Evolutionary conservation across 2,888 invertebrate genomes (phyloP).

Genomic region (Dastarcus helophoroides): DNA sequence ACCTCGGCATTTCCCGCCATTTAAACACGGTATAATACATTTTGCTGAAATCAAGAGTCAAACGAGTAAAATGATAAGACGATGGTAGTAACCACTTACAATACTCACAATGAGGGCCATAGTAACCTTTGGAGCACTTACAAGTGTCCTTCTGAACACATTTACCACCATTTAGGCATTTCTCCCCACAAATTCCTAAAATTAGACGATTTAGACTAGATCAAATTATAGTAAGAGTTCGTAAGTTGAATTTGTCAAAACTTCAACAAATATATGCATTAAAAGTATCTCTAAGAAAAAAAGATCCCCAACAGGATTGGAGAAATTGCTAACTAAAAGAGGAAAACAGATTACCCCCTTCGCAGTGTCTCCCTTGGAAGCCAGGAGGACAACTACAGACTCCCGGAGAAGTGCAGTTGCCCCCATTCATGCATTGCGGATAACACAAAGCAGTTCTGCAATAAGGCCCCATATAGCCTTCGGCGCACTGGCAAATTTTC

Average conservation of each 20-base stretch:
- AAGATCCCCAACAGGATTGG: no score
- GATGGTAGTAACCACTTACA: conserved; percentile 60
- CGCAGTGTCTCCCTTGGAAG: conserved; percentile 82
- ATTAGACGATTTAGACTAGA: no score
- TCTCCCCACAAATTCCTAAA: conserved; percentile 80
- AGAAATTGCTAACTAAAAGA: no score
- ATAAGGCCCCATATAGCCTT: conserved; percentile 84
- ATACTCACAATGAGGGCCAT: conserved; percentile 80
- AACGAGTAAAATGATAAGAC: not conserved
- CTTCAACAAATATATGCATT: not conserved
- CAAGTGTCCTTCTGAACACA: conserved; percentile 92
- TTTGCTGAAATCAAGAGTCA: conserved; percentile 26
- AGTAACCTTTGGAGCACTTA: conserved; percentile 83
- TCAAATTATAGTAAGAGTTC: conserved; percentile 13
- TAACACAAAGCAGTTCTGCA: conserved; percentile 84
- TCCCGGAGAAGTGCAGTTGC: conserved; percentile 83
- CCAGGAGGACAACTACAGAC: conserved; percentile 81
- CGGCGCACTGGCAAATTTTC: conserved; percentile 77
- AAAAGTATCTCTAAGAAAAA: no score
- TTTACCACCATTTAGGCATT: conserved; percentile 88
- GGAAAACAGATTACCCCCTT: conserved; percentile 57
- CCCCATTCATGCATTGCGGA: conserved; percentile 87
- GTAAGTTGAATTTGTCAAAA: not conserved
- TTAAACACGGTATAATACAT: conserved; percentile 71
- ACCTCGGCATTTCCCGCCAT: conserved; percentile 82